Conservation (phyloP, 2,113 vertebrate species). For the Melozone crissalis region DNA sequence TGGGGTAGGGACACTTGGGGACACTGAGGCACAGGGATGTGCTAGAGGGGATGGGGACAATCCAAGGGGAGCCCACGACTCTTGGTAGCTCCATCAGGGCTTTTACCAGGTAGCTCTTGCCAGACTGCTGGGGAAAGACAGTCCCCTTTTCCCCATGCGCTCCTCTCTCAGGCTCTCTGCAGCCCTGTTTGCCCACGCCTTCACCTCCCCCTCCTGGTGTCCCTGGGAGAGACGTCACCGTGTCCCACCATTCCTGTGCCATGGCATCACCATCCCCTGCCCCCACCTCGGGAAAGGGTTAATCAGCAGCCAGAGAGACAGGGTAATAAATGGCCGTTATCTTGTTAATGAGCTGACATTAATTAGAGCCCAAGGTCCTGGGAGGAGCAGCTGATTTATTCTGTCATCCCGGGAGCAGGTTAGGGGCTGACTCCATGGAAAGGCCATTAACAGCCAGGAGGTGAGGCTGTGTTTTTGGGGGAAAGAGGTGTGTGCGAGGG, state of each 20-base stretch:
- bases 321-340: slow-evolving; percentile 82
- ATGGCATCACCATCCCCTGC: background rate
- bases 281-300: slow-evolving; percentile 48
- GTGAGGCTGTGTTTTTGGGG: background rate
- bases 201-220: background rate
- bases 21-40: background rate
- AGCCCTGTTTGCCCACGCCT: background rate
- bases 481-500: background rate
- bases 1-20: background rate
- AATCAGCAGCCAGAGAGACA: slow-evolving; percentile 78
- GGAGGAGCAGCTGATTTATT: slow-evolving; percentile 75
- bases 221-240: background rate
- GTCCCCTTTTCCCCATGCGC: rapidly evolving
- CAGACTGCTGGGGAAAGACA: background rate
- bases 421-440: slow-evolving; percentile 76
- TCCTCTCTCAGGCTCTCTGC: background rate
- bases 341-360: slow-evolving; percentile 85
- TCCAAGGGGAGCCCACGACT: background rate
- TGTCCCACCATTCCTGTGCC: background rate
- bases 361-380: slow-evolving; percentile 85
- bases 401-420: slow-evolving; percentile 56
- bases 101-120: background rate
- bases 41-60: background rate
- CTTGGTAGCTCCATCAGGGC: background rate
- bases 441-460: slow-evolving; percentile 60